Evolutionary conservation across 2,888 invertebrate species (phyloP).

Genomic region (Scaptomyza reducta): DNA sequence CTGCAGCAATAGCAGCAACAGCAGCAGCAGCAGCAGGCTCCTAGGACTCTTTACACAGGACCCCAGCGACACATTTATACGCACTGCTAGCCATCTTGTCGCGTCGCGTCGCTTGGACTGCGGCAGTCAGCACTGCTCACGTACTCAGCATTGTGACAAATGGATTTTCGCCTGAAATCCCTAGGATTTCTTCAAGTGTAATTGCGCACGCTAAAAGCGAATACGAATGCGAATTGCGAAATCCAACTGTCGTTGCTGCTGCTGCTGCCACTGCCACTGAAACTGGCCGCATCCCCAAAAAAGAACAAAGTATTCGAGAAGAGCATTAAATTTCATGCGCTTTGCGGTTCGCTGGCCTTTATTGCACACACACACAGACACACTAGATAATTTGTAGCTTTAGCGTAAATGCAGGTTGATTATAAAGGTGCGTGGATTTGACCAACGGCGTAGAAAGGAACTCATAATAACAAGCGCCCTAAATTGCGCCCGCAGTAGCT

Average conservation of each 20-base stretch:
- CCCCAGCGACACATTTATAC: slow-evolving; percentile 71
- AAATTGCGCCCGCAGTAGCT: slow-evolving; percentile 4
- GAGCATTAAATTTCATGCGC: slow-evolving; percentile 65
- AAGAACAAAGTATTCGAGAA: slow-evolving; percentile 24
- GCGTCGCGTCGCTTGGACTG: slow-evolving; percentile 39
- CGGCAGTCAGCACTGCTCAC: slow-evolving; percentile 68
- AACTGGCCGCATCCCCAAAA: slow-evolving; percentile 13
- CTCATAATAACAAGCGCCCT: not conserved
- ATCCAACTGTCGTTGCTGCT: slow-evolving; percentile 21
- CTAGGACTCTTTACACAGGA: slow-evolving; percentile 40
- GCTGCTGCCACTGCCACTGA: slow-evolving; percentile 6
- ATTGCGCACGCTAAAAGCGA: slow-evolving; percentile 74
- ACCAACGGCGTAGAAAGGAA: slow-evolving; percentile 2
- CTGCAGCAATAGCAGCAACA: slow-evolving; percentile 17
- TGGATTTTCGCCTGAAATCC: slow-evolving; percentile 77
- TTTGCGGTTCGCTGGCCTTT: slow-evolving; percentile 50
- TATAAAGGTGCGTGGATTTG: slow-evolving; percentile 29
- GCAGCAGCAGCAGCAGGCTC: slow-evolving; percentile 23
- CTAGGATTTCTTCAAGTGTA: slow-evolving; percentile 77
- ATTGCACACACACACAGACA: slow-evolving; percentile 48
- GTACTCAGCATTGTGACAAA: slow-evolving; percentile 81
- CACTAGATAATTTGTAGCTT: slow-evolving; percentile 59
- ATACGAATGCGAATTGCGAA: slow-evolving; percentile 33
- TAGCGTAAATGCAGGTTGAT: slow-evolving; percentile 16
- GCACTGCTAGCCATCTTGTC: slow-evolving; percentile 54